phyloP scores from a whole-genome alignment of 2,888 invertebrate species.

The Cataglyphis livida region DNA sequence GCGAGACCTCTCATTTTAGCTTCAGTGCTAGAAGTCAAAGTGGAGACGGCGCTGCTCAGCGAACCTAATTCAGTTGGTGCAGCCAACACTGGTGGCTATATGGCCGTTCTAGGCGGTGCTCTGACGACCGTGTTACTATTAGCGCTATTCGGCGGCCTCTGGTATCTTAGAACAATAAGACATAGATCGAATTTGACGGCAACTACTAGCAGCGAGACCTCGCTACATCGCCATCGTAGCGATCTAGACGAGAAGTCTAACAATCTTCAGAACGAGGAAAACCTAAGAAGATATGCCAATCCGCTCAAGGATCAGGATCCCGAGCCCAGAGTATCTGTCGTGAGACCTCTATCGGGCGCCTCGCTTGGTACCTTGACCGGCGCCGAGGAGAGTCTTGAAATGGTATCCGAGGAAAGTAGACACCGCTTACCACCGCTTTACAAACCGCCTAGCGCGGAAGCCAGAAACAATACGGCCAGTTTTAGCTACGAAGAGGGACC shows the following conservation, averaged over 20 bases:
- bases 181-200: conserved; percentile 82
- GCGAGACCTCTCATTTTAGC: conserved; percentile 89
- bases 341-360: conserved; percentile 85
- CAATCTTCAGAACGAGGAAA: conserved; percentile 96
- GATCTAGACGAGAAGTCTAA: conserved; percentile 93
- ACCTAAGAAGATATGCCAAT: conserved; percentile 93
- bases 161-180: conserved; percentile 79
- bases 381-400: conserved; percentile 88
- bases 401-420: conserved; percentile 88
- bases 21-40: conserved; percentile 92
- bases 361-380: conserved; percentile 85
- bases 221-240: conserved; percentile 88
- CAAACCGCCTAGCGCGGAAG: conserved; percentile 94
- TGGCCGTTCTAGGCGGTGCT: conserved; percentile 81
- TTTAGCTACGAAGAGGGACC: conserved; percentile 84
- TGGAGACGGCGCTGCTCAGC: conserved; percentile 90
- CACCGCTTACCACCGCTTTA: conserved; percentile 88
- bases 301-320: conserved; percentile 90
- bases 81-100: conserved; percentile 76
- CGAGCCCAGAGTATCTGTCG: conserved; percentile 87
- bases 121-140: conserved; percentile 79
- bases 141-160: conserved; percentile 80
- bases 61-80: conserved; percentile 71
- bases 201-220: conserved; percentile 84
- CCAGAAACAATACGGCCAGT: conserved; percentile 93